These are phyloP conservation scores for Achatina immaculata DNA, from an alignment of 1,140 invertebrate genomes.

Conservation along the genomic window DNA sequence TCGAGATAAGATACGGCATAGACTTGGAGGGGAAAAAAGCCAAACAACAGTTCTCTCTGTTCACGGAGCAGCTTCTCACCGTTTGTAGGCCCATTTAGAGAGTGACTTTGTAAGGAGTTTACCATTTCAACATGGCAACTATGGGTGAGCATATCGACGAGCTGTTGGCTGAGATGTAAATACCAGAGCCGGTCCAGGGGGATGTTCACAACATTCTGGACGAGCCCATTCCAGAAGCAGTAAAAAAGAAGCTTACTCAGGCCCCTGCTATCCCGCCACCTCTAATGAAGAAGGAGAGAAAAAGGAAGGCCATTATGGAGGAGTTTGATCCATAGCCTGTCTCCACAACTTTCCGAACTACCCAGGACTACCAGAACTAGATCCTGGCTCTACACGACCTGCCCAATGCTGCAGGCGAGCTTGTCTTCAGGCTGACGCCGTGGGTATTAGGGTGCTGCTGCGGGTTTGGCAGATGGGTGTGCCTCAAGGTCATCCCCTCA, in stretches of 20 bases:
- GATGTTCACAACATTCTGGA: slow-evolving; percentile 2
- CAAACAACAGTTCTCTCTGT: too few species aligned
- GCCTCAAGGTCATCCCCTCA: too few species aligned
- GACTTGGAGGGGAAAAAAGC: too few species aligned
- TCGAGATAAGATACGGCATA: too few species aligned
- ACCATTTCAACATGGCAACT: slow-evolving; percentile 9
- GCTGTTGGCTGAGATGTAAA: slow-evolving; percentile 2
- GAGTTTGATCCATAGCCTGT: slow-evolving; percentile 2
- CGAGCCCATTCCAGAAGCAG: slow-evolving; percentile 21
- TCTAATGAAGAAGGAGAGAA: neutral
- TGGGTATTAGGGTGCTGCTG: too few species aligned
- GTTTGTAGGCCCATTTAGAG: too few species aligned
- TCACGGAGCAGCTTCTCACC: too few species aligned
- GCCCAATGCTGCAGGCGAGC: too few species aligned
- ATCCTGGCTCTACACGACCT: slow-evolving; percentile 22
- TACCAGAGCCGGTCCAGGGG: neutral
- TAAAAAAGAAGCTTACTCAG: neutral
- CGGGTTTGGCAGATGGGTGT: too few species aligned
- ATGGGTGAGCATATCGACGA: slow-evolving; percentile 1
- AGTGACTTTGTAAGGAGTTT: too few species aligned
- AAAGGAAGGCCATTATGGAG: slow-evolving; percentile 12
- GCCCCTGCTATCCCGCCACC: neutral
- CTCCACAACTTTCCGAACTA: neutral
- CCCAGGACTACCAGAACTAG: slow-evolving; percentile 7
- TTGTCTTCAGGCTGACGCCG: too few species aligned